phyloP scores from a whole-genome alignment of 1,140 invertebrate genomes.

The Drosophila repletoides region DNA sequence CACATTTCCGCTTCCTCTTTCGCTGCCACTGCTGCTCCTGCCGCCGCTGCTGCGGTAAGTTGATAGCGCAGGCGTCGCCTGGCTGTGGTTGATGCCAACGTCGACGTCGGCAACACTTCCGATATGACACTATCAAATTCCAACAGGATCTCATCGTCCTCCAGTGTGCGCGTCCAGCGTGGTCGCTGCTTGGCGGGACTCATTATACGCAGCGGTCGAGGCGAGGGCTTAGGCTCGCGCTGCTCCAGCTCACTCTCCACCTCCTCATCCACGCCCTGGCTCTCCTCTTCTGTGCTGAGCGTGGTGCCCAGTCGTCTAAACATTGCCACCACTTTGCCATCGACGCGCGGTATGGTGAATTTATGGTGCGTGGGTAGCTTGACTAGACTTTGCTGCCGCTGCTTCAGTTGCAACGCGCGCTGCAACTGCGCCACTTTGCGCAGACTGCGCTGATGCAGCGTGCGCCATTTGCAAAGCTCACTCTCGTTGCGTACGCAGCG shows the following conservation, averaged over 20 bases:
- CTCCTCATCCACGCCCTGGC: too few species aligned
- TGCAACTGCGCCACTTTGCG: constrained; percentile 28
- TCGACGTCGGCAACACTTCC: constrained; percentile 69
- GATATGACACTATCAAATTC: constrained; percentile 76
- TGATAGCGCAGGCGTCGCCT: constrained; percentile 55
- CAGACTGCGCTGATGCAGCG: constrained; percentile 29
- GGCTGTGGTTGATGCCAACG: constrained; percentile 23
- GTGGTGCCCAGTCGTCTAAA: constrained; percentile 74
- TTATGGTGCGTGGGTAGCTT: constrained; percentile 52
- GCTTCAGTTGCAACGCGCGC: constrained; percentile 13
- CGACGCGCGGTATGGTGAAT: constrained; percentile 61
- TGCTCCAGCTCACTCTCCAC: neutral
- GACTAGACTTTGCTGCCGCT: neutral
- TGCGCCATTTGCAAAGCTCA: constrained; percentile 24
- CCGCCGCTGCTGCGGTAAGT: constrained; percentile 37
- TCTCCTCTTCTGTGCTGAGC: constrained; percentile 45
- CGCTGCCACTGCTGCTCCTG: constrained; percentile 8
- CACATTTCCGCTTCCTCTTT: constrained; percentile 13
- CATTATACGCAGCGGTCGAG: constrained; percentile 56
- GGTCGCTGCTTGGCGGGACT: constrained; percentile 65
- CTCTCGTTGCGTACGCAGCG: constrained; percentile 2
- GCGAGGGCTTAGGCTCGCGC: neutral
- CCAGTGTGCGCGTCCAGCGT: constrained; percentile 63
- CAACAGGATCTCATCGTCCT: constrained; percentile 74
- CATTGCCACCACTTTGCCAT: constrained; percentile 80